Evolutionary conservation across 2,888 invertebrate genomes (phyloP).

Genomic region (Tryphoninae sp.): DNA sequence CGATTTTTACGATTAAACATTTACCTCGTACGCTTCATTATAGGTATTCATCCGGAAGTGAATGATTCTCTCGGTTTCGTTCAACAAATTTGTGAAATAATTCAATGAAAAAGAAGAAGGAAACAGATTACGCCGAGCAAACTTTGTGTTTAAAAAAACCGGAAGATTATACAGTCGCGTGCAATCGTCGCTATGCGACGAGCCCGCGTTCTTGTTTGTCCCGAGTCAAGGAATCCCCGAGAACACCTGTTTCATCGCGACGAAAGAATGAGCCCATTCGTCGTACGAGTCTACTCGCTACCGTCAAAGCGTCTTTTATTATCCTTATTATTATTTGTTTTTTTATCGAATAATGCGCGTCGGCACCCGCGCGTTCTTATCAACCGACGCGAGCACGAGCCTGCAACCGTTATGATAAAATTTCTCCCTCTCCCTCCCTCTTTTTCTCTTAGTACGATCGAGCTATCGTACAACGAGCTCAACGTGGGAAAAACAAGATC

Average conservation of each 20-base stretch:
- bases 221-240: constrained; percentile 41
- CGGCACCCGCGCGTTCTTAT: constrained; percentile 52
- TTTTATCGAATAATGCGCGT: constrained; percentile 35
- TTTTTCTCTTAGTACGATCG: background rate
- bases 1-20: no score
- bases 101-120: no score
- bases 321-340: background rate
- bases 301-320: constrained; percentile 21
- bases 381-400: constrained; percentile 50
- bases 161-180: background rate
- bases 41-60: no score
- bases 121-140: no score
- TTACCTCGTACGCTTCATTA: no score
- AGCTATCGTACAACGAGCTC: constrained; percentile 64
- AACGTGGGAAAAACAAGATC: constrained; percentile 69
- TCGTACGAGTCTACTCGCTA: constrained; percentile 37
- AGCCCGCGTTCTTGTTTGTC: constrained; percentile 37
- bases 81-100: no score
- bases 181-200: background rate
- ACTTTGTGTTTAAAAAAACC: no score
- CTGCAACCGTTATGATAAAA: constrained; percentile 53
- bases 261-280: constrained; percentile 45
- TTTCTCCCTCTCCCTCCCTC: constrained; percentile 19
- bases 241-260: constrained; percentile 54
- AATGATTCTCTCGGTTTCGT: no score